Percentiles rank a stretch among this genome's conserved stretches.
Conservation (phyloP, 2,797 vertebrate genomes). For the Xyrichtys novacula region DNA sequence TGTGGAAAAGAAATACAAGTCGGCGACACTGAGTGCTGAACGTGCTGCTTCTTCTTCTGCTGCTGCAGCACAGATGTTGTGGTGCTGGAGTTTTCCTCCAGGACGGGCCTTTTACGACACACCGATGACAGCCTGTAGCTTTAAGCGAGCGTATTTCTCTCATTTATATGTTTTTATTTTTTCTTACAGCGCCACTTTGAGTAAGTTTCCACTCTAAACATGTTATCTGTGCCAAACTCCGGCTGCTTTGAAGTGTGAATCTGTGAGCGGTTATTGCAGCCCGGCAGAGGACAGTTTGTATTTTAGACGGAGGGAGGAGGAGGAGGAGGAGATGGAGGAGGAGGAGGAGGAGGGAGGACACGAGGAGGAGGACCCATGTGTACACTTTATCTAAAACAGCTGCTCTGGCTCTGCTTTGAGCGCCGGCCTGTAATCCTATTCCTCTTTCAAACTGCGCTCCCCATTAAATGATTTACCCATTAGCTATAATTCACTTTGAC, state of each 20-base stretch:
- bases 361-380: conserved; percentile 65
- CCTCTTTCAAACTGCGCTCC: conserved; percentile 67
- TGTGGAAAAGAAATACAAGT: conserved; percentile 64
- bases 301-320: conserved; percentile 53
- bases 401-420: conserved; percentile 73
- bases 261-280: conserved; percentile 54
- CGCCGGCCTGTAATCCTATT: conserved; percentile 72
- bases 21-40: conserved; percentile 46
- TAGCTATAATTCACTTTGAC: conserved; percentile 75
- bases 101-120: conserved; percentile 30
- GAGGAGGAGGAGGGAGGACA: conserved; percentile 17
- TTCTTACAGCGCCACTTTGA: conserved; percentile 46
- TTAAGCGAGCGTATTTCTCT: conserved; percentile 32
- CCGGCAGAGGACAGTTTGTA: conserved; percentile 59
- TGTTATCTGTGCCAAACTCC: conserved; percentile 55
- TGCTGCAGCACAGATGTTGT: conserved; percentile 72
- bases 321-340: conserved; percentile 9
- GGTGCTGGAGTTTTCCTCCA: conserved; percentile 29
- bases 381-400: conserved; percentile 78
- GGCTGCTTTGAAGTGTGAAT: conserved; percentile 71
- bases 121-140: conserved; percentile 36
- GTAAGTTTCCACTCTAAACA: conserved; percentile 69
- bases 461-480: conserved; percentile 76
- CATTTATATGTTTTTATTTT: conserved; percentile 36
- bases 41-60: conserved; percentile 31